Evolutionary conservation across 2,888 invertebrate species (phyloP), one percentile per base, ranked within the genome.

Genomic region (Troides oblongomaculatus): DNA sequence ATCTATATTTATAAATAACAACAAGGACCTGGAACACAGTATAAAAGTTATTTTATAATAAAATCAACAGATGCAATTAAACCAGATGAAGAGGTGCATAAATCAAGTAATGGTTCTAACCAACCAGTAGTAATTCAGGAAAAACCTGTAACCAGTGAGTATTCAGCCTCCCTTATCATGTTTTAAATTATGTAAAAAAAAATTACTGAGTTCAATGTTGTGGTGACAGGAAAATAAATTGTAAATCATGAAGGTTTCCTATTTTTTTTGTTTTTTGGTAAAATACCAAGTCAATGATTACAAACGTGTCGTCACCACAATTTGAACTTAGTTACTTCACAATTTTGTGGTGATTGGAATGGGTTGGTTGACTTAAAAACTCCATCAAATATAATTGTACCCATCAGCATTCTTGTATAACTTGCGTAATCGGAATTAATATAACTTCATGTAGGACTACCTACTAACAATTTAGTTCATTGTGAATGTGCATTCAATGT

Each of bases 11-110:
- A 72, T 73, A 69, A 71, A 71, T 66, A 66, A 78, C 75, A 76
- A 71, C 77, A 77, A 73, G 76, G 75, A 74, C 71, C 72, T 75
- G 74, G 72, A 76, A 75, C 73, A 80, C 79, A 79, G 82, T 78
- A 77, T 83, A 86, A 89, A 81, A 84, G 56, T 84, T 81, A 78
- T 86, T 89, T 89, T 87, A 77, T 85, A 83, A 84, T 85, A 88
- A 86, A 85, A 89, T 88, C 92, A 84, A 89, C 92, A 92, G 92
- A 92, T 90, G 76, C 87, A 78, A 80, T 86, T 83, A 85, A 84
- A 81, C 86, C 89, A 78, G 90, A 87, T 83, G 90, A 83, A 87
- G 91, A 86, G 86, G 89, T 91, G 90, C 84, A 84, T 84, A 90
- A 87, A 85, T 78, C 87, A 76, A 84, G 82, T 83, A 82, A 86